Conservation (phyloP, 2,797 vertebrate genomes). For the Microchirus variegatus region DNA sequence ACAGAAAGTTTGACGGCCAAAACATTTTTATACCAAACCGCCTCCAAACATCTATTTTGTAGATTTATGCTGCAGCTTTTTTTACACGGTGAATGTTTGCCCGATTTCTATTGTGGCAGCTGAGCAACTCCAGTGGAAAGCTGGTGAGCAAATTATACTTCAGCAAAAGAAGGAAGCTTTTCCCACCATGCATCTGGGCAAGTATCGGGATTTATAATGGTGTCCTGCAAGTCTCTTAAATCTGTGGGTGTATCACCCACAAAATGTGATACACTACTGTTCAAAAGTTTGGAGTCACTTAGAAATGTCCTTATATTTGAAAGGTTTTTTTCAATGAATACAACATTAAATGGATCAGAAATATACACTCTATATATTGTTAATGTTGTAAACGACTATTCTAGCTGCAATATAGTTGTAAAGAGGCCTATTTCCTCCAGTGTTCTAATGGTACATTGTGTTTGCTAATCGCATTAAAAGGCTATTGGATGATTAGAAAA, state of each 20-base stretch:
- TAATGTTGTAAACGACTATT: too few relatives aligned
- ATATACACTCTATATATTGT: too few relatives aligned
- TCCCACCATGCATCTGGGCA: not conserved
- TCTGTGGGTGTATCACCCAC: not conserved
- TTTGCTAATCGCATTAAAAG: too few relatives aligned
- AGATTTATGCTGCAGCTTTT: conserved; percentile 19
- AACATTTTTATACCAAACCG: conserved; percentile 5
- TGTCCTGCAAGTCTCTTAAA: not conserved
- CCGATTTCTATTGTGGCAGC: conserved; percentile 9
- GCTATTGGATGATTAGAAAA: too few relatives aligned
- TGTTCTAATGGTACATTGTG: too few relatives aligned
- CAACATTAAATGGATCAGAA: too few relatives aligned
- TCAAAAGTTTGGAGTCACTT: too few relatives aligned
- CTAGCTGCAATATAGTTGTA: too few relatives aligned
- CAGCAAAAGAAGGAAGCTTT: conserved; percentile 6
- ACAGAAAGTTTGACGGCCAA: conserved; percentile 6
- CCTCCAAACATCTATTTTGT: conserved; percentile 23
- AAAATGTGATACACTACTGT: too few relatives aligned
- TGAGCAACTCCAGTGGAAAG: not conserved
- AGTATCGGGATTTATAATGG: not conserved
- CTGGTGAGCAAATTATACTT: conserved; percentile 5
- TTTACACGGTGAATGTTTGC: conserved; percentile 13
- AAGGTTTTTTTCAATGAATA: too few relatives aligned
- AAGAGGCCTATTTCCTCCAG: too few relatives aligned
- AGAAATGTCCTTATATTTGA: too few relatives aligned